A percentile compares a stretch with the other conserved stretches of the same genome.
Conservation (phyloP, 2,113 vertebrate species). For the Nycticebus coucang region DNA sequence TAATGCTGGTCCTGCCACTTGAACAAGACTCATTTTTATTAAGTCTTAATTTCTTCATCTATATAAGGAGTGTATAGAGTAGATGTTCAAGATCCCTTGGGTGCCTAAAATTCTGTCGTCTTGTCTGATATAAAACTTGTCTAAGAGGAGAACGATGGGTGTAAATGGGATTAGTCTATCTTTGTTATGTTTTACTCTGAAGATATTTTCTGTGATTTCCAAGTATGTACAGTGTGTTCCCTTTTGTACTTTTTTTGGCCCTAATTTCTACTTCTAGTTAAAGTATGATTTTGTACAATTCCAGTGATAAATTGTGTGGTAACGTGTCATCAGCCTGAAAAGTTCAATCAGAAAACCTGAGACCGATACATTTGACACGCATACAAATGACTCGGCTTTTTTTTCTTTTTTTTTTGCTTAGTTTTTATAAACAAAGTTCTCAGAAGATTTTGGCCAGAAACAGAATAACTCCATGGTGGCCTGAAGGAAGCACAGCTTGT, state of each 20-base stretch:
- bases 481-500: slow-evolving; percentile 51
- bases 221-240: slow-evolving; percentile 5
- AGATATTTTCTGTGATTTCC: slow-evolving; percentile 45
- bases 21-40: neutral
- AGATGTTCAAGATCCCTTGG: neutral
- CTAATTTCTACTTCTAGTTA: slow-evolving; percentile 20
- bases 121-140: neutral
- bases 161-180: neutral
- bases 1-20: neutral
- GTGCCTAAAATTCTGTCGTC: neutral
- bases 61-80: neutral
- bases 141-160: neutral
- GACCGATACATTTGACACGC: neutral
- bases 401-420: slow-evolving; percentile 37
- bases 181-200: slow-evolving; percentile 31
- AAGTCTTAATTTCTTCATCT: slow-evolving; percentile 14
- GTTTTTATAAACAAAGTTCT: slow-evolving; percentile 47
- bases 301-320: slow-evolving; percentile 20
- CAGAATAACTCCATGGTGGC: slow-evolving; percentile 56
- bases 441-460: slow-evolving; percentile 62
- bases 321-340: slow-evolving; percentile 40
- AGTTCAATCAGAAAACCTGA: slow-evolving; percentile 35
- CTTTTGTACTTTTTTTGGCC: slow-evolving; percentile 50
- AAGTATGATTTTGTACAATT: slow-evolving; percentile 47
- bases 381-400: neutral